A percentile compares a stretch with the other conserved stretches of the same genome.
These are phyloP conservation scores for Drosophila orena DNA, from an alignment of 1,140 invertebrate genomes.

Conservation along the genomic window DNA sequence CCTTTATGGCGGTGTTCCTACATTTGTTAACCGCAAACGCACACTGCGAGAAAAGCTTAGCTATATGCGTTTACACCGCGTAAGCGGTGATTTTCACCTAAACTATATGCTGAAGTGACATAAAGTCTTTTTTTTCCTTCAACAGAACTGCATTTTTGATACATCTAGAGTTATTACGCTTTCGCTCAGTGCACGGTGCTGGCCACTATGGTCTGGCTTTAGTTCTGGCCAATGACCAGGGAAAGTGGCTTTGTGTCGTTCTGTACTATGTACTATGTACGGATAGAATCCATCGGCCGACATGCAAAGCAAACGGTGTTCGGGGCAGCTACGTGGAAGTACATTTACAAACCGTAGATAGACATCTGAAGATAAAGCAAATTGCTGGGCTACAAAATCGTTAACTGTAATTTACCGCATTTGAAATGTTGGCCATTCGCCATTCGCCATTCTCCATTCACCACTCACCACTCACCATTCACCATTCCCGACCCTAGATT, in stretches of 20 bases:
- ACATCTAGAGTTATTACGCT: background rate
- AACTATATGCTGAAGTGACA: too few relatives aligned
- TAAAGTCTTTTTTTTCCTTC: too few relatives aligned
- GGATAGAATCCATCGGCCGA: constrained; percentile 38
- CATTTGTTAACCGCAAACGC: constrained; percentile 53
- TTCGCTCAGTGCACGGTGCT: constrained; percentile 14
- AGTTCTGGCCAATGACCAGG: constrained; percentile 66
- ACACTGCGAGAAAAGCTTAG: constrained; percentile 10
- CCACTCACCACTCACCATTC: background rate
- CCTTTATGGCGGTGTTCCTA: constrained; percentile 68
- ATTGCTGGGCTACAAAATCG: constrained; percentile 83
- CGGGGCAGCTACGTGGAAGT: constrained; percentile 65
- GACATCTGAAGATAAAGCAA: constrained; percentile 79
- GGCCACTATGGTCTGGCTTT: constrained; percentile 59
- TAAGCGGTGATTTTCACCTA: too few relatives aligned
- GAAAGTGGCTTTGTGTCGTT: background rate
- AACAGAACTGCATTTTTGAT: background rate
- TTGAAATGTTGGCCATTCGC: constrained; percentile 59
- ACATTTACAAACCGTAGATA: constrained; percentile 80
- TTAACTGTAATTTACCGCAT: constrained; percentile 83
- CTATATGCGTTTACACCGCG: too few relatives aligned
- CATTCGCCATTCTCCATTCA: constrained; percentile 32
- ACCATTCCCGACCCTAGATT: background rate
- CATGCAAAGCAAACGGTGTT: constrained; percentile 76
- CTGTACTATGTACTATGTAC: background rate